Conservation (phyloP, 2,888 invertebrate genomes). For the Endomychus coccineus region DNA sequence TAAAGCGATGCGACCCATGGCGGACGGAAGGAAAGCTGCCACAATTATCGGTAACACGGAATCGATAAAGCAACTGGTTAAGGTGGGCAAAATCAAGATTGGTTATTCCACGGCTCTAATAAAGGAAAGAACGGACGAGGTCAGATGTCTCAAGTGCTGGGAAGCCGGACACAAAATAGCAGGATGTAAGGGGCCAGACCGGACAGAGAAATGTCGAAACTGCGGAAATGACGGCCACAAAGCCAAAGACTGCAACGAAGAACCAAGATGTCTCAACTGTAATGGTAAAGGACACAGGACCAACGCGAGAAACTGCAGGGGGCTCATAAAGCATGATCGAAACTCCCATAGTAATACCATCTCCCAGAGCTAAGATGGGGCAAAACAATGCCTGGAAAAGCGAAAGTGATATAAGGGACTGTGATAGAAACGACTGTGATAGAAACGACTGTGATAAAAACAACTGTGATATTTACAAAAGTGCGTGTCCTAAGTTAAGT, state of each 20-base stretch:
- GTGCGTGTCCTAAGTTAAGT: too few relatives aligned
- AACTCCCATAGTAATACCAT: too few relatives aligned
- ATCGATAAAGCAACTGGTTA: neutral
- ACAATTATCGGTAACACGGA: neutral
- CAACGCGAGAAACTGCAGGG: neutral
- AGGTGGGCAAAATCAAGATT: neutral
- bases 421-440: too few relatives aligned
- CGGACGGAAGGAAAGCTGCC: constrained; percentile 3
- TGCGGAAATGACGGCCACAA: constrained; percentile 5
- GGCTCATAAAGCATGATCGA: too few relatives aligned
- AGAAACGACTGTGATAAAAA: too few relatives aligned
- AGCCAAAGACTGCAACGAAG: constrained; percentile 5
- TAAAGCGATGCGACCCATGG: neutral
- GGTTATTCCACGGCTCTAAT: neutral
- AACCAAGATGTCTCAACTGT: constrained; percentile 6
- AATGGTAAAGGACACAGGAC: constrained; percentile 1
- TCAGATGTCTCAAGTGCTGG: constrained; percentile 9
- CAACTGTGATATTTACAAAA: too few relatives aligned
- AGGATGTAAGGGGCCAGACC: constrained; percentile 6
- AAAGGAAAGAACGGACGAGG: neutral
- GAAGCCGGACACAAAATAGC: constrained; percentile 4
- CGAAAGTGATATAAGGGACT: too few relatives aligned
- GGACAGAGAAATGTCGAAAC: constrained; percentile 3
- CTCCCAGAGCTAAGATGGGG: too few relatives aligned
- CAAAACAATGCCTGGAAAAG: too few relatives aligned